phyloP scores from a whole-genome alignment of 2,797 vertebrate species.

The Nyctibius grandis region DNA sequence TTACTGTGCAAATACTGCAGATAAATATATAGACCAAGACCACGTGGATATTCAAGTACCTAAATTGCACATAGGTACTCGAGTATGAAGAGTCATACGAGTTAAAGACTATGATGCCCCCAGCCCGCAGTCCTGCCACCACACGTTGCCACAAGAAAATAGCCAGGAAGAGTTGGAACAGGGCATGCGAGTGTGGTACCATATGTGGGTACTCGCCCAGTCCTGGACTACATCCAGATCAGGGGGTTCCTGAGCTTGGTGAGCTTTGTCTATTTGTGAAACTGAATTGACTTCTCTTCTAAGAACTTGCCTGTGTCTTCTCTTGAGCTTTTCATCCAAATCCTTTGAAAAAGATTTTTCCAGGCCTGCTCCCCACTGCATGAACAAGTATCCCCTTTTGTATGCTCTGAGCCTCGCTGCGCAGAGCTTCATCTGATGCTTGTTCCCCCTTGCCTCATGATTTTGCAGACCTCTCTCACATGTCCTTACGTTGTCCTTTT shows the following conservation, averaged over 20 bases:
- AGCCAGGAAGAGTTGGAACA: not conserved
- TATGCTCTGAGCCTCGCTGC: not conserved
- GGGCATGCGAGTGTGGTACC: accelerated
- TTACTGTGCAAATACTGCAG: not conserved
- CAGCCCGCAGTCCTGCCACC: not conserved
- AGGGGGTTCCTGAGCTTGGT: not conserved
- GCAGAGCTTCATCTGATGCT: not conserved
- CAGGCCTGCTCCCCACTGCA: not conserved
- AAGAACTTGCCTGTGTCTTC: not conserved
- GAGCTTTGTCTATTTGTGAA: not conserved
- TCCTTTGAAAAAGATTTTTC: not conserved
- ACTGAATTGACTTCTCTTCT: not conserved
- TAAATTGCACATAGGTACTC: not conserved
- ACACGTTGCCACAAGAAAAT: not conserved
- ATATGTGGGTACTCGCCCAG: not conserved
- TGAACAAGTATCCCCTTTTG: not conserved
- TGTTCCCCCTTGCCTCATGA: not conserved
- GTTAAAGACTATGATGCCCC: not conserved
- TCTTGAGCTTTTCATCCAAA: not conserved
- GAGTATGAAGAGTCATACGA: not conserved
- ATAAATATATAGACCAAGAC: not conserved
- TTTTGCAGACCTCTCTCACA: not conserved
- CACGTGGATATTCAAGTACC: not conserved
- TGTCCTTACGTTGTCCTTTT: not conserved
- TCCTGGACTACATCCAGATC: not conserved